Evolutionary conservation across 2,888 invertebrate genomes (phyloP).

Genomic region (Scaptodrosophila latifasciaeformis): DNA sequence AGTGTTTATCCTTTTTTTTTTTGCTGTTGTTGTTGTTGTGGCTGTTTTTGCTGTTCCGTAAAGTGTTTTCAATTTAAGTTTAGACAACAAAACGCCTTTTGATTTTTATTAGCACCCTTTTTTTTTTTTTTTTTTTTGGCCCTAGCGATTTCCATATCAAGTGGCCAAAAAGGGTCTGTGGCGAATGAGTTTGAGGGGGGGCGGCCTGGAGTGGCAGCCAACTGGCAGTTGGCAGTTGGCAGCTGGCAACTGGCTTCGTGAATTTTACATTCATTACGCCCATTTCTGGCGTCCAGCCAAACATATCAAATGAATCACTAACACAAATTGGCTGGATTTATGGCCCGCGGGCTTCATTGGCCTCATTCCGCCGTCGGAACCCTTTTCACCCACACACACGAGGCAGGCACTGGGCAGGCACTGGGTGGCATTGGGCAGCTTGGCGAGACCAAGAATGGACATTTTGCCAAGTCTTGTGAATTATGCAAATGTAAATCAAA

Average conservation of each 20-base stretch:
- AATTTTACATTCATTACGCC: background rate
- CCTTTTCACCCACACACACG: constrained; percentile 19
- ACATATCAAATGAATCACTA: constrained; percentile 9
- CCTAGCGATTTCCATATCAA: background rate
- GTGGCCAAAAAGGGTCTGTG: background rate
- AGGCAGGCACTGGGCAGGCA: too few relatives aligned
- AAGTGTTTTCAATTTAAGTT: constrained; percentile 76
- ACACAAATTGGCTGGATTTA: constrained; percentile 43
- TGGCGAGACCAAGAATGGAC: too few relatives aligned
- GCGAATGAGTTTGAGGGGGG: background rate
- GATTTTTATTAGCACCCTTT: constrained; percentile 60
- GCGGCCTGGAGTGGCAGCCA: background rate
- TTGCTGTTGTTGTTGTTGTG: constrained; percentile 17
- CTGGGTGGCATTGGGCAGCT: too few relatives aligned
- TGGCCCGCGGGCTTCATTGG: constrained; percentile 17
- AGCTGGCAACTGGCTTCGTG: background rate
- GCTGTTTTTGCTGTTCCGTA: constrained; percentile 28
- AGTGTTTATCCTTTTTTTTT: constrained; percentile 64
- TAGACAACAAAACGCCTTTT: constrained; percentile 72
- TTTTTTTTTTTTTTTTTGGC: background rate
- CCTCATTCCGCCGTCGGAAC: constrained; percentile 42
- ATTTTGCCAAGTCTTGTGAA: constrained; percentile 34
- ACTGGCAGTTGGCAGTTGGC: background rate
- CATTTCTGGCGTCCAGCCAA: constrained; percentile 6
- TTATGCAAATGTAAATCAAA: constrained; percentile 46